Evolutionary conservation across 2,797 vertebrate genomes (phyloP), one percentile per base, ranked within the genome.

Genomic region (Lacerta viridis): DNA sequence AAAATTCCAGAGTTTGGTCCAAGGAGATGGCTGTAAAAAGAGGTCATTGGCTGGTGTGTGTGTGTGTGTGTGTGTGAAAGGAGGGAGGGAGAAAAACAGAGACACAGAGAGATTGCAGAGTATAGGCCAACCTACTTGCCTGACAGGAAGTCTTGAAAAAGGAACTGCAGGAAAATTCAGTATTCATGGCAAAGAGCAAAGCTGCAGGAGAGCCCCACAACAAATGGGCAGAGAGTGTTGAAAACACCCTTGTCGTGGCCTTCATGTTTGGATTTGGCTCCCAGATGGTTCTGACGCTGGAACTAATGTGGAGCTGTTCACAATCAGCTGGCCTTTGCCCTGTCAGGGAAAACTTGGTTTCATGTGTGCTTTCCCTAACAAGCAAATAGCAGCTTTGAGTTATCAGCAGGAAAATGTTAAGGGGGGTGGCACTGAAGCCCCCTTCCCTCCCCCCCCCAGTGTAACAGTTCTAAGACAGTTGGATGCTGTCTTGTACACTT

Each of bases 1-100:
- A 78, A 88, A 83, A 88, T 88, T 88, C 87, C 74, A 78, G 10
- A 77, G 41, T 43, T 83, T 77, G n/a, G 46, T 88, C 80, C 81
- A 88, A 88, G 80, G 50, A 87, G 83, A 68, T 55, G 80, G 41
- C 69, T 76, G 71, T 66, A 59, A 68, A 18, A 76, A 55, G 27
- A 33, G 25, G 36, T 80, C 43, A 71, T 72, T 39, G 1, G 11
- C 7, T 46, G 29, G 3, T 83, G 64, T 20, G 50, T 50, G 50
- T 15, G 13, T 55, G 43, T 46, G 43, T 9, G 43, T 43, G 43
- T 43, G 43, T 43, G 43, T 43, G 41, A 6, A 41, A 25, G 29
- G 18, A 27, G 76, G 25, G 23, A 33, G 27, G 9, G 29, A 83
- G 72, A 10, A 36, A 64, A 55, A 50, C 50, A 55, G 13, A 55